phyloP scores from a whole-genome alignment of 2,113 vertebrate genomes.

The Emydocephalus ijimae region DNA sequence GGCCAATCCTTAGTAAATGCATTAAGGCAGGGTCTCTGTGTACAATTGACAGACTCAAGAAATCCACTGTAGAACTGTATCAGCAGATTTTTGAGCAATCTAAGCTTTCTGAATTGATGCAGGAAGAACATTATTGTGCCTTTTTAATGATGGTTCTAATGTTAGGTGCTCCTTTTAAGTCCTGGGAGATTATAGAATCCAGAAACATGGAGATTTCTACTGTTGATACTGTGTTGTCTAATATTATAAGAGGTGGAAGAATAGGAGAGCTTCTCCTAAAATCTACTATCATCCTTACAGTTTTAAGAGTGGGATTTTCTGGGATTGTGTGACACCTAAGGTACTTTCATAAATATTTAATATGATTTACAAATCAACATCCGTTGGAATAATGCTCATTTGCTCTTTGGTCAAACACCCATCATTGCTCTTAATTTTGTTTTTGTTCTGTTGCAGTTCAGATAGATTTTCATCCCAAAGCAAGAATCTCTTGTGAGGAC shows the following conservation, averaged over 20 bases:
- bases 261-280: background rate
- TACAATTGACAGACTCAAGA: background rate
- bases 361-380: background rate
- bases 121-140: no score
- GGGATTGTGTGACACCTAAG: background rate
- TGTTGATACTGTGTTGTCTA: background rate
- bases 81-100: no score
- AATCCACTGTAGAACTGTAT: background rate
- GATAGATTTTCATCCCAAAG: background rate
- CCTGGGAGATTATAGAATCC: no score
- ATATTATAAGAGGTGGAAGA: background rate
- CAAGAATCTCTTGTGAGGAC: constrained; percentile 45
- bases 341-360: background rate
- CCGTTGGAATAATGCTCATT: background rate
- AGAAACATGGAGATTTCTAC: no score
- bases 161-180: no score
- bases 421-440: background rate
- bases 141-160: no score
- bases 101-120: no score
- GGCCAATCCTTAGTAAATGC: background rate
- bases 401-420: background rate
- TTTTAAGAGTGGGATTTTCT: background rate
- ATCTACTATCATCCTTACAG: background rate
- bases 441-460: constrained; percentile 16
- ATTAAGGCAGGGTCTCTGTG: background rate